Conservation (phyloP, 2,888 invertebrate species). For the Oligia latruncula region DNA sequence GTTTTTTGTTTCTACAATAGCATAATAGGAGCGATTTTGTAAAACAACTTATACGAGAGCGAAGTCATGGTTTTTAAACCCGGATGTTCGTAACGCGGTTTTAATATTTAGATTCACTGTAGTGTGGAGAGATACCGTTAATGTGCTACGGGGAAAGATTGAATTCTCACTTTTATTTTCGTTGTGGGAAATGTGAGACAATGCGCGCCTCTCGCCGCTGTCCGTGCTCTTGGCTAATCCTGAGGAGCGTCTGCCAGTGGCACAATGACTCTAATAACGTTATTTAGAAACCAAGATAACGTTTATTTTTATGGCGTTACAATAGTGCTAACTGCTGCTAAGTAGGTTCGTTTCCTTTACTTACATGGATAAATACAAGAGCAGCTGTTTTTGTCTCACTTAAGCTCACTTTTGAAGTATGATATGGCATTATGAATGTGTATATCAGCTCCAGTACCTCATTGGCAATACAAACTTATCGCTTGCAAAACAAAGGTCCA, state of each 20-base stretch:
- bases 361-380: constrained; percentile 4
- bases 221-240: constrained; percentile 67
- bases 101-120: constrained; percentile 84
- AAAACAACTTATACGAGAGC: constrained; percentile 71
- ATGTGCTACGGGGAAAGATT: constrained; percentile 77
- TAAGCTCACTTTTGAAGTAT: constrained; percentile 19
- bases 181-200: constrained; percentile 71
- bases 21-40: constrained; percentile 74
- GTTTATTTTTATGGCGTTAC: constrained; percentile 43
- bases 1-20: constrained; percentile 68
- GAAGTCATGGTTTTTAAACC: constrained; percentile 81
- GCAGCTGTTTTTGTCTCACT: constrained; percentile 18
- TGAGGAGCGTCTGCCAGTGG: constrained; percentile 52
- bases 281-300: constrained; percentile 56
- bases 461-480: constrained; percentile 40
- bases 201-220: constrained; percentile 51
- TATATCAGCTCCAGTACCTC: constrained; percentile 24
- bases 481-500: constrained; percentile 53
- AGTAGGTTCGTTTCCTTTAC: constrained; percentile 37
- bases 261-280: constrained; percentile 63
- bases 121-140: constrained; percentile 83
- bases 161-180: constrained; percentile 88
- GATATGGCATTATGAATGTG: constrained; percentile 40
- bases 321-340: constrained; percentile 53
- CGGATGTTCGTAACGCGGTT: constrained; percentile 81